These are phyloP conservation scores for Passerina amoena DNA, from an alignment of 2,113 vertebrate species.

Conservation along the genomic window DNA sequence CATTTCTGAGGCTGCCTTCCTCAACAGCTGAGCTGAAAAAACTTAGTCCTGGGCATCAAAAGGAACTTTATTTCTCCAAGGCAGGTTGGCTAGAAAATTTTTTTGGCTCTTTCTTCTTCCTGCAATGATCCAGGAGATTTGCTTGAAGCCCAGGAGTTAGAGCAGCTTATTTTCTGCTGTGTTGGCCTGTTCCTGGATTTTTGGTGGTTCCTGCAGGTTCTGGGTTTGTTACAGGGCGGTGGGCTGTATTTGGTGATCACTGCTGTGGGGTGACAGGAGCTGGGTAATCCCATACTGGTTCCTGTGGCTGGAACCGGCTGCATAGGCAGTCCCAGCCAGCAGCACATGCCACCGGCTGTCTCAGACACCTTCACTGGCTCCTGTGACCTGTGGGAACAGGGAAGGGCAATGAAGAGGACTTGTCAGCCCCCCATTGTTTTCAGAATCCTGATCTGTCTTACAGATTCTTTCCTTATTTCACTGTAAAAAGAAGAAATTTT, in stretches of 20 bases:
- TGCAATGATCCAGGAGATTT: background rate
- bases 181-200: background rate
- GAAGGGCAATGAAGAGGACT: background rate
- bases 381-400: background rate
- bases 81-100: background rate
- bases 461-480: background rate
- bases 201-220: background rate
- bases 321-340: background rate
- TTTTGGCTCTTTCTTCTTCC: background rate
- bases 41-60: background rate
- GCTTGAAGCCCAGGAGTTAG: background rate
- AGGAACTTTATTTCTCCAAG: background rate
- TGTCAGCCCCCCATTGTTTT: background rate
- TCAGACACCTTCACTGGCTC: background rate
- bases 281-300: background rate
- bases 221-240: background rate
- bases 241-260: background rate
- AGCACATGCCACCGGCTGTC: rapidly evolving
- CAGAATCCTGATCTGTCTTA: background rate
- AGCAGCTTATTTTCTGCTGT: background rate
- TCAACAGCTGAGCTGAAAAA: background rate
- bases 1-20: background rate
- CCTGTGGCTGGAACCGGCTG: background rate
- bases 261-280: background rate
- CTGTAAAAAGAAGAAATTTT: background rate